These are phyloP conservation scores for Trilocha varians DNA, from an alignment of 2,888 invertebrate species.

Conservation along the genomic window DNA sequence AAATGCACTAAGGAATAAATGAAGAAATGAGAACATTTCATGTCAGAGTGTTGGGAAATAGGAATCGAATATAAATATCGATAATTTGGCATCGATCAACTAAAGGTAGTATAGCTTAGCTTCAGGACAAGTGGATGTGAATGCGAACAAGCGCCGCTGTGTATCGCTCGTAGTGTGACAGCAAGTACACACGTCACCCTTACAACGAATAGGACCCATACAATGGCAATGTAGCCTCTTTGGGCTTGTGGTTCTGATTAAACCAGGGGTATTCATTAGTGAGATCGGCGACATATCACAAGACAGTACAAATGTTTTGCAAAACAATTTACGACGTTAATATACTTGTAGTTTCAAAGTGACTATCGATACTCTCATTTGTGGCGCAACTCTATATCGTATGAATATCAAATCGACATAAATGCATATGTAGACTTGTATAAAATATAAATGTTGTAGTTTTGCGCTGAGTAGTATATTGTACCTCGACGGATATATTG, in stretches of 20 bases:
- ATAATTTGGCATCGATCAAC: conserved; percentile 66
- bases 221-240: not conserved
- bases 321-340: no score
- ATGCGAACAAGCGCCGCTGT: conserved; percentile 55
- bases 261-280: not conserved
- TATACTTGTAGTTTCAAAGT: no score
- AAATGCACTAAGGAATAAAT: conserved; percentile 44
- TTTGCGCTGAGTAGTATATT: no score
- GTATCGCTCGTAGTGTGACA: conserved; percentile 16
- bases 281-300: conserved; percentile 10
- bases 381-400: no score
- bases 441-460: no score
- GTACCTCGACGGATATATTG: no score
- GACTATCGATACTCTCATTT: no score
- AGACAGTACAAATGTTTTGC: no score
- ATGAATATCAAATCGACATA: no score
- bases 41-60: conserved; percentile 26
- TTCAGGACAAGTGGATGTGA: conserved; percentile 42
- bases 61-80: conserved; percentile 22
- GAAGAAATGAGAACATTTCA: conserved; percentile 34
- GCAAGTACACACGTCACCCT: conserved; percentile 13
- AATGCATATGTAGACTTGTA: no score
- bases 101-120: conserved; percentile 39
- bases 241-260: not conserved
- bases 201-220: not conserved